Evolutionary conservation across 2,797 vertebrate genomes (phyloP).

Genomic region (Rallus crepitans): DNA sequence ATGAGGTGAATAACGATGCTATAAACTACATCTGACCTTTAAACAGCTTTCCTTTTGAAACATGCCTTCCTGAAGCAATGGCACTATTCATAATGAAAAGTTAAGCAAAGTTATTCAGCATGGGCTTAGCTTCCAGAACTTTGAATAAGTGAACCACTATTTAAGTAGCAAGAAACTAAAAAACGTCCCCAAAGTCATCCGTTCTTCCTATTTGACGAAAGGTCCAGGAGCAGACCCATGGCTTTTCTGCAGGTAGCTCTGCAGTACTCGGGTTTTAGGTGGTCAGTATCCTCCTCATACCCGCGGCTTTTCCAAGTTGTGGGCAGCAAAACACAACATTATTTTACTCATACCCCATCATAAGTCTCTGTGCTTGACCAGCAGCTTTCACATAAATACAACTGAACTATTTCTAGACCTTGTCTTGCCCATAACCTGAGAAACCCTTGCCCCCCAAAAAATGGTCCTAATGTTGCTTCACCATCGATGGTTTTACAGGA

Average conservation of each 20-base stretch:
- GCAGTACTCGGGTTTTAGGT: background rate
- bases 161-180: background rate
- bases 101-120: background rate
- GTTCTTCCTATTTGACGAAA: background rate
- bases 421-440: background rate
- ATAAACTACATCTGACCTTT: conserved; percentile 32
- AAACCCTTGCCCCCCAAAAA: background rate
- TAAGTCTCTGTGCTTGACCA: background rate
- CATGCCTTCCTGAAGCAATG: background rate
- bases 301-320: background rate
- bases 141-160: background rate
- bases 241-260: background rate
- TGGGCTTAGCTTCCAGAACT: background rate
- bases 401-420: background rate
- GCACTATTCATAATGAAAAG: background rate
- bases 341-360: background rate
- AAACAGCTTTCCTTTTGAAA: background rate
- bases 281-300: background rate
- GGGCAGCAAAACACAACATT: background rate
- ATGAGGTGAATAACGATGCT: conserved; percentile 16
- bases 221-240: accelerated
- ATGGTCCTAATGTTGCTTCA: background rate
- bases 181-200: background rate
- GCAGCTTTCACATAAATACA: background rate
- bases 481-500: background rate